Evolutionary conservation across 2,797 vertebrate genomes (phyloP), one percentile per base, ranked within the genome.

Genomic region (Notolepis coatsorum): DNA sequence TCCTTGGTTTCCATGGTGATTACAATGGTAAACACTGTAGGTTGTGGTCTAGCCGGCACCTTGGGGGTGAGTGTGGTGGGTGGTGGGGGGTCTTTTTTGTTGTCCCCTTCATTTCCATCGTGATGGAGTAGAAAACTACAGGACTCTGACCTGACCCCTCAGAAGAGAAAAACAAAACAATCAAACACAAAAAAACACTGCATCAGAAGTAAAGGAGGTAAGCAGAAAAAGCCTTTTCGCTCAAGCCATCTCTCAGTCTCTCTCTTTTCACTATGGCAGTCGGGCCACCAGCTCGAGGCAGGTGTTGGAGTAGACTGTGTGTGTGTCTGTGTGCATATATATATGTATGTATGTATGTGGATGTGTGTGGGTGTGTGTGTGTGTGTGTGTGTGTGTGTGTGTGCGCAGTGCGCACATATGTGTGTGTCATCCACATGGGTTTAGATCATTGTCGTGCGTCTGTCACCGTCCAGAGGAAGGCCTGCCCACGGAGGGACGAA

Each of bases 161-260:
- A 35, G 77, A 65, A 13, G 15, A 74, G 15, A n/a, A 27, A 59
- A 57, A 57, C 38, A 41, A 59, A 25, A 47, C 43, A 75, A 77
- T 65, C 53, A 61, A 79, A 84, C 63, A 84, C 33, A 71, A 77
- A 84, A 80, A 27, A 88, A 85, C 82, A 90, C 88, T 87, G 85
- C 87, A 85, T 91, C 80, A 80, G 84, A 85, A 83, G 84, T 79
- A 77, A 84, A 87, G 86, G 89, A 90, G 90, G 89, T 90, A 89
- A 89, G 86, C 83, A 77, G 84, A 83, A 82, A 81, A 86, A 89
- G 74, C 71, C 64, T 73, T n/a, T 64, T 67, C 72, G 61, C 70
- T 75, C 17, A 42, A 73, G 79, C 84, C 84, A 53, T 61, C 73
- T 72, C 76, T 63, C n/a, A n/a, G 55, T 75, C 63, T 38, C 61